These are phyloP conservation scores for Puntigrus tetrazona DNA, from an alignment of 2,113 vertebrate species.

Conservation along the genomic window DNA sequence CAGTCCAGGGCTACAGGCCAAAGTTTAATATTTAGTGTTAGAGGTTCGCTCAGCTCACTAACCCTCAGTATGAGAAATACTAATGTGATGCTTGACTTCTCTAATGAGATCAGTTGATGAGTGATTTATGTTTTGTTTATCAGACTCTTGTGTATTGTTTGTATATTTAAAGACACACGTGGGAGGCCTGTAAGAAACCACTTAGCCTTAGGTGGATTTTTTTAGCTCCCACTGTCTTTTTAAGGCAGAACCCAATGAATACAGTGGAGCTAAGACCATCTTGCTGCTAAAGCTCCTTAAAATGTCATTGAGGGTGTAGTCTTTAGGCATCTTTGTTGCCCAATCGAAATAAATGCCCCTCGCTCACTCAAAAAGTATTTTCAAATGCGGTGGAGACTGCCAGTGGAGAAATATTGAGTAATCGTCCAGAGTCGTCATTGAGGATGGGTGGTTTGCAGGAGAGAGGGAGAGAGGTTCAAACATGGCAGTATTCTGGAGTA, in stretches of 20 bases:
- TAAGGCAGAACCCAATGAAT: slow-evolving; percentile 10
- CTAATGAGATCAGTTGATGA: slow-evolving; percentile 7
- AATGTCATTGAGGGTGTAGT: slow-evolving; percentile 3
- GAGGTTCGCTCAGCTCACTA: background rate
- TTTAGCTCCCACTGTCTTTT: slow-evolving; percentile 1
- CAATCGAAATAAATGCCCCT: background rate
- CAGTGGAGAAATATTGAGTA: slow-evolving; percentile 19
- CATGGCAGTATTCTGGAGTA: slow-evolving; percentile 31
- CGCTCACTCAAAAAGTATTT: background rate
- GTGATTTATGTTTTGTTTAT: background rate
- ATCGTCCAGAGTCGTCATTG: background rate
- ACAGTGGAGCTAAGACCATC: background rate
- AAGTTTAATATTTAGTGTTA: background rate
- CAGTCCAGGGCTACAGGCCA: background rate
- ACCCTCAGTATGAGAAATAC: background rate
- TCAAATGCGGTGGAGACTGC: background rate
- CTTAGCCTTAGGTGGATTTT: background rate
- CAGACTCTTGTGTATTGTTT: background rate
- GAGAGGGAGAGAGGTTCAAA: slow-evolving; percentile 29
- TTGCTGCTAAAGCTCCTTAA: slow-evolving; percentile 5
- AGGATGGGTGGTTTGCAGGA: background rate
- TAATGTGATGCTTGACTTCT: background rate
- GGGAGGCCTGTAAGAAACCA: background rate
- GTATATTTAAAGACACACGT: background rate
- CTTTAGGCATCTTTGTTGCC: slow-evolving; percentile 17